These are phyloP conservation scores for Lepus europaeus DNA, from an alignment of 2,113 vertebrate species.

Conservation along the genomic window DNA sequence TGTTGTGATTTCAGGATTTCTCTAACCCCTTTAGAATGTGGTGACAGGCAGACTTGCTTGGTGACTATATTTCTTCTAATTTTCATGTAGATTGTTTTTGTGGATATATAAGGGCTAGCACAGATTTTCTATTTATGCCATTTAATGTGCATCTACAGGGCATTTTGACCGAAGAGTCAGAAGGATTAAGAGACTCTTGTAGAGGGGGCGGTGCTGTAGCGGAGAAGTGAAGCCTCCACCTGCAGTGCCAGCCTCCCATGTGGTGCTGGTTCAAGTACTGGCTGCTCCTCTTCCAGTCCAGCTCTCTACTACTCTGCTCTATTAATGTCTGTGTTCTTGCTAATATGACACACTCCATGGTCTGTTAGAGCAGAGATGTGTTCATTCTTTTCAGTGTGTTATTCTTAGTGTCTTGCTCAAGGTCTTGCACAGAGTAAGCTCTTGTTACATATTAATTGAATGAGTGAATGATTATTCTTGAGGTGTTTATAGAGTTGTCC, in stretches of 20 bases:
- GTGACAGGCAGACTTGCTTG: conserved; percentile 48
- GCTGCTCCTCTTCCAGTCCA: too few relatives aligned
- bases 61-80: conserved; percentile 65
- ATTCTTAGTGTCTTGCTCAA: neutral
- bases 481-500: neutral
- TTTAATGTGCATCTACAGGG: neutral
- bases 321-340: conserved; percentile 48
- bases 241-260: too few relatives aligned
- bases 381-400: conserved; percentile 5
- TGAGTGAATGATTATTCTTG: neutral
- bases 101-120: neutral
- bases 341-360: conserved; percentile 4
- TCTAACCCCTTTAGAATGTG: neutral
- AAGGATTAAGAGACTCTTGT: neutral
- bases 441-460: neutral
- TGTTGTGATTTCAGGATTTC: neutral
- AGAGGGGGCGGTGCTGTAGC: neutral
- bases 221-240: too few relatives aligned
- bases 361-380: neutral
- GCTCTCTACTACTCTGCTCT: neutral
- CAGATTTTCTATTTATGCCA: neutral
- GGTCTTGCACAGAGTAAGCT: neutral
- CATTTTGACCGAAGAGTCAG: conserved; percentile 31
- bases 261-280: too few relatives aligned
- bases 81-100: conserved; percentile 12